These are phyloP conservation scores for Trichogramma evanescens DNA, from an alignment of 2,888 invertebrate genomes.

Conservation along the genomic window DNA sequence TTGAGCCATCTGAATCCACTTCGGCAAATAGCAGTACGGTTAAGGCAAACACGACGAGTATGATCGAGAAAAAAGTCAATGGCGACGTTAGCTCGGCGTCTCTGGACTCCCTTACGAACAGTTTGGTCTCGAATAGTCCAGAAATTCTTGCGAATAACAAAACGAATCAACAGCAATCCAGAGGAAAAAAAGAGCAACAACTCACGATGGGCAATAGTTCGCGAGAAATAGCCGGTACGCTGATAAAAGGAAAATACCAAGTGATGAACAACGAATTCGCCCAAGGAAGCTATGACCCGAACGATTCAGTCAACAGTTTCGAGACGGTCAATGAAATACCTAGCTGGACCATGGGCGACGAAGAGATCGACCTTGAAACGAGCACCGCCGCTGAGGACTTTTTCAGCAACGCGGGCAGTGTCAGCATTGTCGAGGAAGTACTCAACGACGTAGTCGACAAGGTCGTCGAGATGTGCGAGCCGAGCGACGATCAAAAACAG, in stretches of 20 bases:
- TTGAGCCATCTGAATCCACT: constrained; percentile 33
- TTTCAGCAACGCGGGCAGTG: constrained; percentile 51
- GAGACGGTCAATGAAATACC: constrained; percentile 49
- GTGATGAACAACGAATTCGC: constrained; percentile 42
- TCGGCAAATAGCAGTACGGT: constrained; percentile 26
- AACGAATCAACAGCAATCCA: neutral
- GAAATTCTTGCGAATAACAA: constrained; percentile 28
- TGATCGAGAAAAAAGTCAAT: constrained; percentile 36
- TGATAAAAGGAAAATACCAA: constrained; percentile 42
- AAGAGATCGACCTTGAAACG: constrained; percentile 51
- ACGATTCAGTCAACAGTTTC: constrained; percentile 39
- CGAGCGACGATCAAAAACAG: constrained; percentile 33
- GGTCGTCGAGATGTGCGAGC: constrained; percentile 43
- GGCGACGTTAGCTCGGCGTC: constrained; percentile 42
- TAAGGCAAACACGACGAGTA: constrained; percentile 37
- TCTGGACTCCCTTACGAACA: constrained; percentile 42
- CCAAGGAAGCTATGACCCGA: constrained; percentile 34
- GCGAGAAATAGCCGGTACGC: constrained; percentile 41
- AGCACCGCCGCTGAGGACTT: constrained; percentile 63
- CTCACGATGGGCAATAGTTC: constrained; percentile 35
- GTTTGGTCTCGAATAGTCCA: constrained; percentile 42
- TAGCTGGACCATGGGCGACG: constrained; percentile 52
- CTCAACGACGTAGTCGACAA: constrained; percentile 55
- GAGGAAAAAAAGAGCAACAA: constrained; percentile 28
- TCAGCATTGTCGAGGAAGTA: constrained; percentile 52